phyloP scores from a whole-genome alignment of 2,888 invertebrate genomes.

The Tenthredo amoena region DNA sequence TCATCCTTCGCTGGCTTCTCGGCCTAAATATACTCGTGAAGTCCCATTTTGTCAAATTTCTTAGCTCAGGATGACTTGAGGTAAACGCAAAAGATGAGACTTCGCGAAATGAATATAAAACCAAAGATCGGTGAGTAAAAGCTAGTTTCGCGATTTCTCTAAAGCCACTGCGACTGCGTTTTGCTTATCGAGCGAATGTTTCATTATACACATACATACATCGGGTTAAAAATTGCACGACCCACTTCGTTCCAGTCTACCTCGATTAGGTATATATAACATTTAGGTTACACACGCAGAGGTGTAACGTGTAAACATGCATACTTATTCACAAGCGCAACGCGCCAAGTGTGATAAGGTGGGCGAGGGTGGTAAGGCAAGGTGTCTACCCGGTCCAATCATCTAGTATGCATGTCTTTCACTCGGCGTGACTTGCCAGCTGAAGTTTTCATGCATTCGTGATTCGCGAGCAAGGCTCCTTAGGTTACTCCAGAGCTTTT shows the following conservation, averaged over 20 bases:
- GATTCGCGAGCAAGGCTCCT: slow-evolving; percentile 56
- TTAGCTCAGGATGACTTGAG: no score
- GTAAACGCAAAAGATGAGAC: no score
- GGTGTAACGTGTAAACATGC: slow-evolving; percentile 1
- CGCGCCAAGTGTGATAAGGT: slow-evolving; percentile 58
- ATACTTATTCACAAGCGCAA: slow-evolving; percentile 50
- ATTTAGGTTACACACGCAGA: neutral
- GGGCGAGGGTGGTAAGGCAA: slow-evolving; percentile 57
- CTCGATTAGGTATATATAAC: slow-evolving; percentile 1
- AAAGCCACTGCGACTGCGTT: neutral
- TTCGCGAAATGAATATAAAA: no score
- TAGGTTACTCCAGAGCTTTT: neutral
- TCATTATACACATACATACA: neutral
- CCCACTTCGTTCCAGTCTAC: slow-evolving; percentile 10
- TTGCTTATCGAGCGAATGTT: neutral
- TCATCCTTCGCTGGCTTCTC: no score
- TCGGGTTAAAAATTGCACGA: slow-evolving; percentile 19
- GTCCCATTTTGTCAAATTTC: no score
- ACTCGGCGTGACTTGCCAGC: slow-evolving; percentile 62
- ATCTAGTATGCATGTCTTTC: slow-evolving; percentile 61
- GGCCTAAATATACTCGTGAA: no score
- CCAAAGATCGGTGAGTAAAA: neutral
- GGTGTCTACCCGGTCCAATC: slow-evolving; percentile 58
- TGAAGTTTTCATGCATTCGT: slow-evolving; percentile 62
- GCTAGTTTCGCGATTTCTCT: neutral